Evolutionary conservation across 92 coral and sea anemone genomes (phyloP).

Genomic region (Actinostola sp.): DNA sequence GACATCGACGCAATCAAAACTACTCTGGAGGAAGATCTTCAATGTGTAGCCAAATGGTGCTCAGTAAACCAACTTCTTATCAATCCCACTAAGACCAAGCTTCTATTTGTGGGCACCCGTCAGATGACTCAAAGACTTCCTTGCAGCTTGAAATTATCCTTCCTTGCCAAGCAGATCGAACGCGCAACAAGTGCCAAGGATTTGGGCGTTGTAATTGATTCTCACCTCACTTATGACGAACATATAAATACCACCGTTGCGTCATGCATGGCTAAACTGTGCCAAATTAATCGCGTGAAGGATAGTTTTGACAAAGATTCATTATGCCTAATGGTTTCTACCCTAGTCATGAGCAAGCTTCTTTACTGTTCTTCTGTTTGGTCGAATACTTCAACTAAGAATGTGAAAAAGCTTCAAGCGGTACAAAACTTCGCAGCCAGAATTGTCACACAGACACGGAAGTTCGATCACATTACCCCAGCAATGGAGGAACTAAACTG

Average conservation of each 20-base stretch:
- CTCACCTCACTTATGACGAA: conserved; percentile 38
- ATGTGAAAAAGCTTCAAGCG: conserved; percentile 49
- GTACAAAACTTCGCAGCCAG: conserved; percentile 43
- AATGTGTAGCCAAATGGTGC: conserved; percentile 55
- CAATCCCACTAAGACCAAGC: conserved; percentile 60
- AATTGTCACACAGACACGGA: no score
- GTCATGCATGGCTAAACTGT: conserved; percentile 48
- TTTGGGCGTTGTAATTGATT: conserved; percentile 37
- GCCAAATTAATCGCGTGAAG: conserved; percentile 47
- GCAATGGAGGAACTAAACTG: no score
- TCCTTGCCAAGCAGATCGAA: conserved; percentile 33
- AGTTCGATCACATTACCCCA: no score
- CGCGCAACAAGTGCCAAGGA: conserved; percentile 52
- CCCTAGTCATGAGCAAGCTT: conserved; percentile 49
- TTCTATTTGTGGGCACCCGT: conserved; percentile 48
- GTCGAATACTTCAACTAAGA: conserved; percentile 42
- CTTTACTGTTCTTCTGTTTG: conserved; percentile 49
- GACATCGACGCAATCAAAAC: conserved; percentile 15
- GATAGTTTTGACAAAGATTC: conserved; percentile 39
- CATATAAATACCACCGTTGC: conserved; percentile 16
- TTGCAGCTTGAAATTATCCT: neutral
- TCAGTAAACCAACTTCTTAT: conserved; percentile 55
- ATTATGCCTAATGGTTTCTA: conserved; percentile 8
- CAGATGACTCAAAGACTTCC: conserved; percentile 29
- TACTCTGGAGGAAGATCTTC: conserved; percentile 50